Evolutionary conservation across 2,113 vertebrate genomes (phyloP).

Genomic region (Hippocampus barbouri): DNA sequence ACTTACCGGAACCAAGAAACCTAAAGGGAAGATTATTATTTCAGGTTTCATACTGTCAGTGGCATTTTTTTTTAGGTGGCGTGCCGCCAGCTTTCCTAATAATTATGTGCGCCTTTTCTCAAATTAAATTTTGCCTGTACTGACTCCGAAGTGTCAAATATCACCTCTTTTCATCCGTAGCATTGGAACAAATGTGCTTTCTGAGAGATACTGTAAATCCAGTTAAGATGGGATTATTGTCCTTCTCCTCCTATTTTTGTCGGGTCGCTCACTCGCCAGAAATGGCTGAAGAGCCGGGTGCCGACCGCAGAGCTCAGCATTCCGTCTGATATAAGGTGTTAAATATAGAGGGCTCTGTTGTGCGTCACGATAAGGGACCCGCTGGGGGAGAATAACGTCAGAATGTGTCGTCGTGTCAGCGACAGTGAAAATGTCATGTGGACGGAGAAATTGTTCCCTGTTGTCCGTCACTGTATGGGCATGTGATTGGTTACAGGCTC

Average conservation of each 20-base stretch:
- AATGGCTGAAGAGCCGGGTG: slow-evolving; percentile 47
- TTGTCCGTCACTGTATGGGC: slow-evolving; percentile 32
- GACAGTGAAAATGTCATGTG: slow-evolving; percentile 48
- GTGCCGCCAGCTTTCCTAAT: background rate
- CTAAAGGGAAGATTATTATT: background rate
- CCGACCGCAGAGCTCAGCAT: slow-evolving; percentile 56
- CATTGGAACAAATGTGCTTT: slow-evolving; percentile 15
- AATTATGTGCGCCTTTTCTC: background rate
- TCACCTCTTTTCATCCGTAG: slow-evolving; percentile 16
- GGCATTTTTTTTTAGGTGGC: slow-evolving; percentile 6
- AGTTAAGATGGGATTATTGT: slow-evolving; percentile 52
- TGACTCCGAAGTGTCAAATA: slow-evolving; percentile 16
- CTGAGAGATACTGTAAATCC: slow-evolving; percentile 49
- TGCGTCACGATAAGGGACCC: slow-evolving; percentile 60
- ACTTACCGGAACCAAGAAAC: too few species aligned
- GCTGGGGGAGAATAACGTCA: slow-evolving; percentile 29
- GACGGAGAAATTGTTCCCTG: slow-evolving; percentile 28
- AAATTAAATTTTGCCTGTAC: background rate
- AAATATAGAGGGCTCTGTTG: slow-evolving; percentile 68
- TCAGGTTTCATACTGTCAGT: slow-evolving; percentile 13
- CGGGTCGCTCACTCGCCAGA: slow-evolving; percentile 39
- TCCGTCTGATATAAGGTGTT: slow-evolving; percentile 67
- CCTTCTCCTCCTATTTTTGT: slow-evolving; percentile 60
- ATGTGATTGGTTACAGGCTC: slow-evolving; percentile 23
- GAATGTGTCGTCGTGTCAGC: slow-evolving; percentile 37